Evolutionary conservation across 2,797 vertebrate species (phyloP).

Genomic region (Schizopygopsis pylzovi): DNA sequence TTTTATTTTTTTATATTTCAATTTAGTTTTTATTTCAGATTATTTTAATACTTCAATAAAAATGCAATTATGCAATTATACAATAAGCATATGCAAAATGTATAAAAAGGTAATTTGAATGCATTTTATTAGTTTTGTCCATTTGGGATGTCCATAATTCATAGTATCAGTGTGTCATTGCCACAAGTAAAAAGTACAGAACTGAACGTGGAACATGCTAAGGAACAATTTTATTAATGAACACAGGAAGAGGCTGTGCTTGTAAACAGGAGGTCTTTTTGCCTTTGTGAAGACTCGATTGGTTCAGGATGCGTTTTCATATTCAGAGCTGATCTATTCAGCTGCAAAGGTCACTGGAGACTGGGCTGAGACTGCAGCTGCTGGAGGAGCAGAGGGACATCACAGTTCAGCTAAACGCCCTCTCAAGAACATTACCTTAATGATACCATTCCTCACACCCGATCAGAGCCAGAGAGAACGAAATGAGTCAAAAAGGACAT

Average conservation of each 20-base stretch:
- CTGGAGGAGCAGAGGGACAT: conserved; percentile 70
- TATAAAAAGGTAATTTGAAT: not conserved
- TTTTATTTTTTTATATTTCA: not conserved
- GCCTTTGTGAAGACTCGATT: conserved; percentile 8
- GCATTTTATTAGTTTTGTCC: no score
- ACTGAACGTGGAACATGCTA: not conserved
- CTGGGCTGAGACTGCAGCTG: conserved; percentile 68
- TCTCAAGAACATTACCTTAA: conserved; percentile 77
- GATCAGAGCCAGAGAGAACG: conserved; percentile 66
- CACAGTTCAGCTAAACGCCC: conserved; percentile 69
- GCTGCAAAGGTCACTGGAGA: conserved; percentile 72
- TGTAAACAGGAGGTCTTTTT: conserved; percentile 7
- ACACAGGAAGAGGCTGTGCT: conserved; percentile 13
- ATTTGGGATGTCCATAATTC: no score
- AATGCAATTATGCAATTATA: no score
- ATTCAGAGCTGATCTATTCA: conserved; percentile 27
- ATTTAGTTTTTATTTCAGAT: not conserved
- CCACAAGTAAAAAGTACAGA: not conserved
- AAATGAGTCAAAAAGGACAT: conserved; percentile 70
- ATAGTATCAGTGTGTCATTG: no score
- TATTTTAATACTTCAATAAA: not conserved
- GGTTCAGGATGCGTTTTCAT: conserved; percentile 34
- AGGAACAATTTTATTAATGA: not conserved
- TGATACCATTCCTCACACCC: conserved; percentile 74
- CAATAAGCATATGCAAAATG: no score